A percentile compares a stretch with the other conserved stretches of the same genome.
phyloP scores from a whole-genome alignment of 2,797 vertebrate genomes.

The Bradypodion pumilum region DNA sequence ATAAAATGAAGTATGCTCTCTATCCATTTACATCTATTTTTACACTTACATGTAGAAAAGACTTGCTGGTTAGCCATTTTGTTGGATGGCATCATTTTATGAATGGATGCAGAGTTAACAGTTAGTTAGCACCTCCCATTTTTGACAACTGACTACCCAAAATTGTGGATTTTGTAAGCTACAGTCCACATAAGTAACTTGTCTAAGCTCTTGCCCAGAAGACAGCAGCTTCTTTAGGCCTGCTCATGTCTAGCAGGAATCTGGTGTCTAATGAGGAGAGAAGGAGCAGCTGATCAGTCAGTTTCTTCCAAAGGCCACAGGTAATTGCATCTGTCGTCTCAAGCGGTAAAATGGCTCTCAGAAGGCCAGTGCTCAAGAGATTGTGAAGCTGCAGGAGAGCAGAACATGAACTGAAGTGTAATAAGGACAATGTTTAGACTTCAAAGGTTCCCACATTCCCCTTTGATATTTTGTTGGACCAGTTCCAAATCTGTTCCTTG shows the following conservation, averaged over 20 bases:
- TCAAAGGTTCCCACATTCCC: not conserved
- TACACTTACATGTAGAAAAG: too few species aligned
- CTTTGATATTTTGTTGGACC: not conserved
- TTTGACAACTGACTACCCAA: not conserved
- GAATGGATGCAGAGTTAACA: not conserved
- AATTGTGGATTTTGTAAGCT: too few species aligned
- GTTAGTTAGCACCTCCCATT: too few species aligned
- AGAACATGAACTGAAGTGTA: not conserved
- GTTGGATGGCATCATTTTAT: not conserved
- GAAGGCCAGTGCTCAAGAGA: not conserved
- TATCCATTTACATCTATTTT: not conserved
- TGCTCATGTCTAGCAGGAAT: too few species aligned
- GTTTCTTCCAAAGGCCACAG: not conserved
- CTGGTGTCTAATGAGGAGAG: not conserved
- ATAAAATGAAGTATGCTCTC: not conserved
- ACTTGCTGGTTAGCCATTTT: not conserved
- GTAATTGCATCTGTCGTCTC: not conserved
- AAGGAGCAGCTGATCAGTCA: not conserved
- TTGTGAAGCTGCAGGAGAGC: not conserved
- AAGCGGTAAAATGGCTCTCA: not conserved
- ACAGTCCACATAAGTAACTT: too few species aligned
- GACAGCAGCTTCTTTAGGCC: not conserved
- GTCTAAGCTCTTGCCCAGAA: too few species aligned
- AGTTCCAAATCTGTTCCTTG: conserved; percentile 7
- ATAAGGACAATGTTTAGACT: not conserved